Evolutionary conservation across 2,888 invertebrate species (phyloP).

Genomic region (Meloe dianella): DNA sequence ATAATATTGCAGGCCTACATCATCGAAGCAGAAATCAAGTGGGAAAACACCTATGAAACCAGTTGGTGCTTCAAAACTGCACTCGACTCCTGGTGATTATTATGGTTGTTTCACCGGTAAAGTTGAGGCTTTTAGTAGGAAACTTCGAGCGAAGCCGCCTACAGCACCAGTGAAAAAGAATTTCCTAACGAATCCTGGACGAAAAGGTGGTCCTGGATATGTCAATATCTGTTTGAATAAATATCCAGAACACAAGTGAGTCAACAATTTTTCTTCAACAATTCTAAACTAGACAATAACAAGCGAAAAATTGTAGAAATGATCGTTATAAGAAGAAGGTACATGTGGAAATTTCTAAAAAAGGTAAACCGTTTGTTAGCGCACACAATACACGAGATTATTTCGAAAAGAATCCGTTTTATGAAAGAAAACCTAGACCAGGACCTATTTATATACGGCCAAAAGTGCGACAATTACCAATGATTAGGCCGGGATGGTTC

Average conservation of each 20-base stretch:
- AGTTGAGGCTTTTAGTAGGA: constrained; percentile 50
- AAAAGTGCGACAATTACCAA: constrained; percentile 31
- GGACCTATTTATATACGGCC: constrained; percentile 50
- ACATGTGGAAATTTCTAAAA: too few species aligned
- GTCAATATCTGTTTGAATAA: constrained; percentile 60
- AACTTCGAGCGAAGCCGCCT: constrained; percentile 33
- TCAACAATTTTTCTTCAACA: too few species aligned
- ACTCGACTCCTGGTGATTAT: constrained; percentile 63
- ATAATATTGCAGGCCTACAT: constrained; percentile 17
- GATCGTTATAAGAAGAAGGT: constrained; percentile 47
- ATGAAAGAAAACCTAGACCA: constrained; percentile 43
- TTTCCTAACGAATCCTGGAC: constrained; percentile 54
- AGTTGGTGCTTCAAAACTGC: constrained; percentile 55
- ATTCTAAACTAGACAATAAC: too few species aligned
- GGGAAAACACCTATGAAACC: constrained; percentile 50
- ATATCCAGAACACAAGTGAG: constrained; percentile 57
- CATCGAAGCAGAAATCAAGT: constrained; percentile 38
- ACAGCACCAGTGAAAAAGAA: constrained; percentile 34
- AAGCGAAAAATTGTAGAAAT: constrained; percentile 38
- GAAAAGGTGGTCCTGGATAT: constrained; percentile 64
- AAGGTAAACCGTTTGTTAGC: constrained; percentile 48
- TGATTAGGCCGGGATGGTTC: constrained; percentile 44
- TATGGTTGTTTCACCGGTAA: constrained; percentile 60
- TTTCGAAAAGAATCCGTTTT: constrained; percentile 58
- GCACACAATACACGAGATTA: constrained; percentile 50